These are phyloP conservation scores for Neolamprologus falcicula DNA, from an alignment of 2,113 vertebrate genomes.

Conservation along the genomic window DNA sequence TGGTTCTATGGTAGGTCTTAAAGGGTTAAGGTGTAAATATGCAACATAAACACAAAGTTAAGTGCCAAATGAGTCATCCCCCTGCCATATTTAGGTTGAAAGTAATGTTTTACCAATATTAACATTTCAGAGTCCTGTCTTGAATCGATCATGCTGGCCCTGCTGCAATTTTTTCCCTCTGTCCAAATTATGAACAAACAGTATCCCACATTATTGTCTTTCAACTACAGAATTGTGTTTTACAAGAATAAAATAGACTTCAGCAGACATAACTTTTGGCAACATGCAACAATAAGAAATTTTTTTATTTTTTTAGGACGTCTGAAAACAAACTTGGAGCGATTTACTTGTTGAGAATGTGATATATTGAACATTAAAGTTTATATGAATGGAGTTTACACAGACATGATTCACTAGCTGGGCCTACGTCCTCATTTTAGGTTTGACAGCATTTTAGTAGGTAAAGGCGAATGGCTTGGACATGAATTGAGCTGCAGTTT, in stretches of 20 bases:
- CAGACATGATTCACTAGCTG: not conserved
- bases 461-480: not conserved
- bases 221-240: not conserved
- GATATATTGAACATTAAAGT: not conserved
- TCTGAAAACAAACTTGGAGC: not conserved
- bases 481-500: not conserved
- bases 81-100: not conserved
- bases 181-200: not conserved
- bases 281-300: not conserved
- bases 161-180: not conserved
- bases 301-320: not conserved
- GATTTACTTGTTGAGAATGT: not conserved
- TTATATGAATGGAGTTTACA: not conserved
- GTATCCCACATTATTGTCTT: not conserved
- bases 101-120: not conserved
- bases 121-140: not conserved
- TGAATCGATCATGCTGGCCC: not conserved
- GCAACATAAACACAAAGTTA: not conserved
- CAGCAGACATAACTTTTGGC: not conserved
- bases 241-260: not conserved
- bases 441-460: not conserved
- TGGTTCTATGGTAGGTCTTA: too few relatives aligned
- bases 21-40: not conserved
- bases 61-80: not conserved
- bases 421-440: not conserved